Conservation (phyloP, 2,888 invertebrate species). For the Harpalus rufipes region DNA sequence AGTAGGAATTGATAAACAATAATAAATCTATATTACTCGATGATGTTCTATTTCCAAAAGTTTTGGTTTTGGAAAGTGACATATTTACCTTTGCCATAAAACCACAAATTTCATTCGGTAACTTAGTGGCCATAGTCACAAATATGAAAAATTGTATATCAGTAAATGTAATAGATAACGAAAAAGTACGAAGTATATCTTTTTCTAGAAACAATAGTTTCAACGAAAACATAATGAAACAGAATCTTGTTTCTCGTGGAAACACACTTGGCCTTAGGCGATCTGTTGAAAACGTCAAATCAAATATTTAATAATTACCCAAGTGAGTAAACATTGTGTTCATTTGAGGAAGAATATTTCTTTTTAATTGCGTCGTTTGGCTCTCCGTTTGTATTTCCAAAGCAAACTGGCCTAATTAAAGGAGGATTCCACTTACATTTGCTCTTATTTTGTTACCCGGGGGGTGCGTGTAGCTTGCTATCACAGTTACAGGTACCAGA, state of each 20-base stretch:
- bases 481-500: not conserved
- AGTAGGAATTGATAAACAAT: too few species aligned
- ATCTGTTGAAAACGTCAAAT: slow-evolving; percentile 19
- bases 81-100: too few species aligned
- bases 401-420: slow-evolving; percentile 50
- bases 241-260: not conserved
- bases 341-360: slow-evolving; percentile 42
- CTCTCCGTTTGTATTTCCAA: slow-evolving; percentile 8
- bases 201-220: too few species aligned
- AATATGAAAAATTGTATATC: too few species aligned
- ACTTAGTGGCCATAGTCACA: too few species aligned
- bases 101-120: too few species aligned
- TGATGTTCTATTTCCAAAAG: too few species aligned
- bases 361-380: slow-evolving; percentile 46
- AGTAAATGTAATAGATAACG: too few species aligned
- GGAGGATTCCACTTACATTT: slow-evolving; percentile 30
- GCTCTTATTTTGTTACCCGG: slow-evolving; percentile 41
- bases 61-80: too few species aligned
- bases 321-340: slow-evolving; percentile 31
- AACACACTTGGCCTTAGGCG: not conserved
- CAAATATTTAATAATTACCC: slow-evolving; percentile 30
- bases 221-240: not conserved
- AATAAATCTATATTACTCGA: too few species aligned
- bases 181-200: too few species aligned
- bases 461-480: not conserved